Evolutionary conservation across 2,113 vertebrate genomes (phyloP).

Genomic region (Carassius gibelio): DNA sequence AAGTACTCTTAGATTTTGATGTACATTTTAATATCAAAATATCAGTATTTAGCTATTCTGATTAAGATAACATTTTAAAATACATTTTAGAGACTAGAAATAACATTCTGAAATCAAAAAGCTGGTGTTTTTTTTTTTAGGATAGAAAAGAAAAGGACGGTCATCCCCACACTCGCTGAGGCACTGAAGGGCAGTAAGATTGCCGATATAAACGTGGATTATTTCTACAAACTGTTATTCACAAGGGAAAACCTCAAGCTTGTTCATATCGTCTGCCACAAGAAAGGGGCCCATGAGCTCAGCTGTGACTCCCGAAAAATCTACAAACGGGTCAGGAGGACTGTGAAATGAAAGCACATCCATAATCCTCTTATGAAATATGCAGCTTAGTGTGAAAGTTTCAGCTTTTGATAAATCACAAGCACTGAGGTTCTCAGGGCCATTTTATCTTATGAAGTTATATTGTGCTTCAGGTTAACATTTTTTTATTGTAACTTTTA

Average conservation of each 20-base stretch:
- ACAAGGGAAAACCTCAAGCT: constrained; percentile 88
- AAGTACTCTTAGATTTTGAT: background rate
- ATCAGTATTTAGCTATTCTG: background rate
- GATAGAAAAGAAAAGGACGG: constrained; percentile 89
- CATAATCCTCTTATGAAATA: background rate
- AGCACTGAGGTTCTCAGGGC: constrained; percentile 10
- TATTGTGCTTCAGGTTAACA: background rate
- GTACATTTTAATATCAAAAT: background rate
- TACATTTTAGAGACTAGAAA: background rate
- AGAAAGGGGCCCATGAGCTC: constrained; percentile 83
- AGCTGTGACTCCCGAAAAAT: constrained; percentile 77
- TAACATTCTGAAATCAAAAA: background rate
- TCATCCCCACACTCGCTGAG: constrained; percentile 82
- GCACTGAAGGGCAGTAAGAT: constrained; percentile 71
- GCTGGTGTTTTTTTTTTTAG: constrained; percentile 67
- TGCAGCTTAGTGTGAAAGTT: background rate
- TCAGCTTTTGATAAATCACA: background rate
- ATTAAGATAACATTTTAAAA: background rate
- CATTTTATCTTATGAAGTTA: background rate
- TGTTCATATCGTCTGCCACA: constrained; percentile 93
- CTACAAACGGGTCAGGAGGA: constrained; percentile 64
- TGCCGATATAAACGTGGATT: constrained; percentile 79
- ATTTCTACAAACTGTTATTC: constrained; percentile 91
- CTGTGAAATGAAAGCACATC: constrained; percentile 1
- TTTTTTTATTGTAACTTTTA: background rate